A percentile compares a stretch with the other conserved stretches of the same genome.
phyloP scores from a whole-genome alignment of 2,888 invertebrate genomes.

The Eueremaeus valkanovi region DNA sequence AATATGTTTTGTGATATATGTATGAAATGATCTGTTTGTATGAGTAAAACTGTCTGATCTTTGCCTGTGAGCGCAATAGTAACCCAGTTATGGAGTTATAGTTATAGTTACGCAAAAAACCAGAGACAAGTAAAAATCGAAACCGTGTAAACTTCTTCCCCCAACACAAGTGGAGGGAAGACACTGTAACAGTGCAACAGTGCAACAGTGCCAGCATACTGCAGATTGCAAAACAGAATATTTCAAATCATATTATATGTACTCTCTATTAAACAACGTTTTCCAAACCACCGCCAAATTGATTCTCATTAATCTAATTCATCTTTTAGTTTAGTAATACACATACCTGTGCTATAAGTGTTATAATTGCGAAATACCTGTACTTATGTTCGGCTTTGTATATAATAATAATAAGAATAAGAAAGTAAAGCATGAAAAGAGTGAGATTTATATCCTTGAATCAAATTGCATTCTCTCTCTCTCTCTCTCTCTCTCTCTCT shows the following conservation, averaged over 20 bases:
- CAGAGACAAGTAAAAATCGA: neutral
- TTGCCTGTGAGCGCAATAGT: neutral
- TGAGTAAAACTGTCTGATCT: neutral
- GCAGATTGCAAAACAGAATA: neutral
- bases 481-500: too few species aligned
- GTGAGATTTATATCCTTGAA: slow-evolving; percentile 9
- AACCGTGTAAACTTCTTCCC: slow-evolving; percentile 10
- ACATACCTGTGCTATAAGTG: neutral
- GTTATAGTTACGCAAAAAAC: slow-evolving; percentile 18
- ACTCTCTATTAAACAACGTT: too few species aligned
- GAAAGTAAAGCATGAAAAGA: neutral
- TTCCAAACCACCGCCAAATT: slow-evolving; percentile 8
- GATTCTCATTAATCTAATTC: slow-evolving; percentile 25
- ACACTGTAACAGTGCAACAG: neutral
- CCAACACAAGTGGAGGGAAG: neutral
- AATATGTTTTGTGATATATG: neutral
- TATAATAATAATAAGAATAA: neutral
- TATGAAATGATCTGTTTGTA: slow-evolving; percentile 21
- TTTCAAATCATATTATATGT: neutral
- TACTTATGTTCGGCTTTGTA: neutral
- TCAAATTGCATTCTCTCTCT: neutral
- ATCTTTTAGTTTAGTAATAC: neutral
- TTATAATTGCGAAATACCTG: neutral
- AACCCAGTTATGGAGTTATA: slow-evolving; percentile 3
- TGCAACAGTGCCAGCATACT: neutral